Evolutionary conservation across 2,797 vertebrate genomes (phyloP).

Genomic region (Potorous gilbertii): DNA sequence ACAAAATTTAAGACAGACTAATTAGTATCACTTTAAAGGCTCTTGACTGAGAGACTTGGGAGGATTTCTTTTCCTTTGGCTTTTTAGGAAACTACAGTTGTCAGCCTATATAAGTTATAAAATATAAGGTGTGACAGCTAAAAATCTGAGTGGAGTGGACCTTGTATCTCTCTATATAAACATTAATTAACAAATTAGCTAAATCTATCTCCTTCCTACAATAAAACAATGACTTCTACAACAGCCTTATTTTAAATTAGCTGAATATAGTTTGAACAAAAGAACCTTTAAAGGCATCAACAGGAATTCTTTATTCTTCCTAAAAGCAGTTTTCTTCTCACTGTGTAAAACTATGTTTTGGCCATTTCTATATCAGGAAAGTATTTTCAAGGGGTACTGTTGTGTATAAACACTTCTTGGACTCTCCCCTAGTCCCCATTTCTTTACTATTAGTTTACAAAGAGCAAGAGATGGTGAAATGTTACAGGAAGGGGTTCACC

Average conservation of each 20-base stretch:
- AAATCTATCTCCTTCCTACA: constrained; percentile 3
- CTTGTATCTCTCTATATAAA: neutral
- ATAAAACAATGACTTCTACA: constrained; percentile 16
- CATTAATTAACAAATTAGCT: neutral
- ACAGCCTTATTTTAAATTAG: neutral
- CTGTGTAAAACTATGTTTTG: neutral
- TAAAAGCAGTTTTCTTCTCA: neutral
- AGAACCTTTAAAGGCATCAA: neutral
- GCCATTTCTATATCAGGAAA: neutral
- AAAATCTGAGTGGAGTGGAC: neutral
- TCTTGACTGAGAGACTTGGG: neutral
- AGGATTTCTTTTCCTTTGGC: neutral
- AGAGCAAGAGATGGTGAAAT: neutral
- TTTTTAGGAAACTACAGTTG: neutral
- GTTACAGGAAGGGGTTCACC: neutral
- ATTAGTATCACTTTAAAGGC: neutral
- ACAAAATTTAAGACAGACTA: neutral
- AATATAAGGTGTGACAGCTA: neutral
- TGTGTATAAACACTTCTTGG: constrained; percentile 1
- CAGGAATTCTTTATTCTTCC: constrained; percentile 9
- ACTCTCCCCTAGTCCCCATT: neutral
- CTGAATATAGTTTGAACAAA: neutral
- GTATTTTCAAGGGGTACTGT: constrained; percentile 21
- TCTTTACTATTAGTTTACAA: neutral
- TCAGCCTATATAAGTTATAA: neutral